Evolutionary conservation across 2,113 vertebrate species (phyloP).

Genomic region (Pelmatolapia mariae): DNA sequence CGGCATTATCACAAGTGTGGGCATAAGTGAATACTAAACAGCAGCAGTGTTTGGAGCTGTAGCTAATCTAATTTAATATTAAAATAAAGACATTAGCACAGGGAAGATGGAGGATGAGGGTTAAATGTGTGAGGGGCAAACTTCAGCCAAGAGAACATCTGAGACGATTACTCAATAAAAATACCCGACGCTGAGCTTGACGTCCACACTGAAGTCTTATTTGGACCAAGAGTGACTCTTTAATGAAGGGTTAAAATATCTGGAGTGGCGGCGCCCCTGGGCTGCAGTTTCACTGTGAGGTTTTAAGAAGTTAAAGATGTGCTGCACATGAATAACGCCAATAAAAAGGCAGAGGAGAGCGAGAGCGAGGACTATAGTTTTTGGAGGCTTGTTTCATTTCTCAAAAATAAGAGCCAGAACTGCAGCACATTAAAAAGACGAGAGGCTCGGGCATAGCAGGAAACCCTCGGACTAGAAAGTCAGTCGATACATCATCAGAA

Average conservation of each 20-base stretch:
- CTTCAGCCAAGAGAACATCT: background rate
- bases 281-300: background rate
- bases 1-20: background rate
- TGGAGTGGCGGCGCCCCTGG: background rate
- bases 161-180: background rate
- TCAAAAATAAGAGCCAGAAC: background rate
- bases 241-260: background rate
- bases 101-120: background rate
- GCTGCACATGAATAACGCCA: background rate
- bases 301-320: background rate
- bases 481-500: background rate
- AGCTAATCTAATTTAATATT: background rate
- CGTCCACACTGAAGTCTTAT: background rate
- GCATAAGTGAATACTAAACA: background rate
- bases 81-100: background rate
- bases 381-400: background rate
- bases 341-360: background rate
- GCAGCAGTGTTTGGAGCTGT: background rate
- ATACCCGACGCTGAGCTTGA: rapidly evolving
- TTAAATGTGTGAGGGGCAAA: background rate
- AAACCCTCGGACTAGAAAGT: background rate
- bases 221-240: background rate
- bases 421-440: background rate
- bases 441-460: background rate
- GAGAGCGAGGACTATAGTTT: background rate